Evolutionary conservation across 2,797 vertebrate genomes (phyloP).

Genomic region (Strix occidentalis): DNA sequence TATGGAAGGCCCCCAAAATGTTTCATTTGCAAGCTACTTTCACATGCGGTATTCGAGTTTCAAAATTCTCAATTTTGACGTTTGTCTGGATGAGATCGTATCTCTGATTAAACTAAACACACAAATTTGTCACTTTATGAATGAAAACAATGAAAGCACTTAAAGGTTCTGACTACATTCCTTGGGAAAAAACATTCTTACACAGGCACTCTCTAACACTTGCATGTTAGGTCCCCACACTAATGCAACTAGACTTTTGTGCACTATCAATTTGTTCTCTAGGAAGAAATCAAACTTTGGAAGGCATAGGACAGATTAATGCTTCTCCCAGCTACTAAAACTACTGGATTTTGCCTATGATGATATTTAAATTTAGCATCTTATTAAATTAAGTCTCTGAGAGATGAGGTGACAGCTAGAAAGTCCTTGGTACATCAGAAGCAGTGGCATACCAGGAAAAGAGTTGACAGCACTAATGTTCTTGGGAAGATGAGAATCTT

Average conservation of each 20-base stretch:
- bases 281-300: constrained; percentile 3
- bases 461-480: background rate
- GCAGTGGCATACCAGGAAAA: background rate
- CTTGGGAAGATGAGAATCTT: background rate
- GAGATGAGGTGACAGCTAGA: background rate
- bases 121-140: background rate
- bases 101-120: background rate
- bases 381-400: constrained; percentile 30
- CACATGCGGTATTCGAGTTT: background rate
- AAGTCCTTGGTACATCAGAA: constrained; percentile 6
- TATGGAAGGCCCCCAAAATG: background rate
- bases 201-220: background rate
- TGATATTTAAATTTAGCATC: constrained; percentile 7
- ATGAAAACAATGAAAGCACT: background rate
- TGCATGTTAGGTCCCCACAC: background rate
- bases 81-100: background rate
- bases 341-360: background rate
- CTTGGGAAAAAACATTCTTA: background rate
- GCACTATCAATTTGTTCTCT: background rate
- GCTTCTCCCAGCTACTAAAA: background rate
- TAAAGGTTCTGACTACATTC: background rate
- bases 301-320: constrained; percentile 15
- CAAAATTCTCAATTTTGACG: background rate
- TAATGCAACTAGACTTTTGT: background rate
- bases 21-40: background rate